Conservation (phyloP, 2,888 invertebrate species). For the Amblyjoppa proteus region DNA sequence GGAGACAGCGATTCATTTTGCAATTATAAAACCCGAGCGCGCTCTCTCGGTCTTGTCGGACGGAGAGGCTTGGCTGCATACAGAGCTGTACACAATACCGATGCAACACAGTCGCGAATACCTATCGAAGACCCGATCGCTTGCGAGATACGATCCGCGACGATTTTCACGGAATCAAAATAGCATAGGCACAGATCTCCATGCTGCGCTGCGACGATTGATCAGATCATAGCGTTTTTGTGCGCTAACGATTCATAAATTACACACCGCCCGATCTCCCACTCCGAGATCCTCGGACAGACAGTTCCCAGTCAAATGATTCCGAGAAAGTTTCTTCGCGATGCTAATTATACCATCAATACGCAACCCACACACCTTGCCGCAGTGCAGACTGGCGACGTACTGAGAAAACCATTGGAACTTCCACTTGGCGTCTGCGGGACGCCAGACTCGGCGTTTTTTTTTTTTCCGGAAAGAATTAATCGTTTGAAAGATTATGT, state of each 20-base stretch:
- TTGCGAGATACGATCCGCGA: conserved; percentile 5
- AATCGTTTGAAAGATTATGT: neutral
- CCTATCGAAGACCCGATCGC: neutral
- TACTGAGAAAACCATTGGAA: conserved; percentile 2
- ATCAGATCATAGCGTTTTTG: conserved; percentile 5
- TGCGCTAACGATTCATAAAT: conserved; percentile 18
- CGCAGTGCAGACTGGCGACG: neutral
- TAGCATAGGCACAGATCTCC: neutral
- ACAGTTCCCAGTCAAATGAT: conserved; percentile 33
- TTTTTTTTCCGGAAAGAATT: neutral
- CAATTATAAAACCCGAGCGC: neutral
- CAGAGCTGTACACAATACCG: neutral
- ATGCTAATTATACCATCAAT: conserved; percentile 1
- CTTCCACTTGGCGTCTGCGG: neutral
- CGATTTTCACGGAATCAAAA: conserved; percentile 3
- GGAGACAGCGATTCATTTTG: neutral
- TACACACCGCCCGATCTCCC: conserved; percentile 18
- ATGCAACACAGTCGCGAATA: neutral
- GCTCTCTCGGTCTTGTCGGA: neutral
- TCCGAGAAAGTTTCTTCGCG: conserved; percentile 29
- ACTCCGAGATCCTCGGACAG: neutral
- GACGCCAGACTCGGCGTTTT: neutral
- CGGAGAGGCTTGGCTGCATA: neutral
- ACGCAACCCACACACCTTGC: neutral
- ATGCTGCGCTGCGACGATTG: neutral